Evolutionary conservation across 1,140 invertebrate species (phyloP).

Genomic region (Metaphire vulgaris): DNA sequence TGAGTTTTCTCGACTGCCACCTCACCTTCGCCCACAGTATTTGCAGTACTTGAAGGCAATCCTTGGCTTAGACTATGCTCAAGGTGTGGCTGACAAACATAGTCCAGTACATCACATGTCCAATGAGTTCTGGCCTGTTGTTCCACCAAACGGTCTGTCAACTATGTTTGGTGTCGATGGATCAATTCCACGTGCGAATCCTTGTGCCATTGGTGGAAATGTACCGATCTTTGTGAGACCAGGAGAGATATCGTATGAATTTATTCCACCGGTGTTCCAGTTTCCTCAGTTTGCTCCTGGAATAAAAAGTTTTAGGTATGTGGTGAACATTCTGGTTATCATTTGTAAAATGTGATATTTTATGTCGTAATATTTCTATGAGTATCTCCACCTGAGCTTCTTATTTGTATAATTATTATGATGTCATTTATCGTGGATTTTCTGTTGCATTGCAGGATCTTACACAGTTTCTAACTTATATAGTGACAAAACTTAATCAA

Average conservation of each 20-base stretch:
- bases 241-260: not conserved
- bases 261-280: not conserved
- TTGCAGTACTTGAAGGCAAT: not conserved
- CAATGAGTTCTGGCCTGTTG: not conserved
- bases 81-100: not conserved
- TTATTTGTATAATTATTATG: too few species aligned
- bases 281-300: not conserved
- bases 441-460: too few species aligned
- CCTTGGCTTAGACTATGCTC: not conserved
- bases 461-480: too few species aligned
- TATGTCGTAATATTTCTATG: too few species aligned
- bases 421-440: too few species aligned
- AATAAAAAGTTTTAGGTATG: not conserved
- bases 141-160: not conserved
- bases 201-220: not conserved
- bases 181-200: not conserved
- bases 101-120: not conserved
- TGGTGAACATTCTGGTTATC: too few species aligned
- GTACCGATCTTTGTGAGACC: not conserved
- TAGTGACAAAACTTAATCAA: too few species aligned
- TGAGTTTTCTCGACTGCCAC: slow-evolving; percentile 6
- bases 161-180: not conserved
- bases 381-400: too few species aligned
- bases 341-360: too few species aligned
- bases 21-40: slow-evolving; percentile 3